A percentile compares a stretch with the other conserved stretches of the same genome.
These are phyloP conservation scores for Tipula unca DNA, from an alignment of 2,888 invertebrate genomes.

Conservation along the genomic window DNA sequence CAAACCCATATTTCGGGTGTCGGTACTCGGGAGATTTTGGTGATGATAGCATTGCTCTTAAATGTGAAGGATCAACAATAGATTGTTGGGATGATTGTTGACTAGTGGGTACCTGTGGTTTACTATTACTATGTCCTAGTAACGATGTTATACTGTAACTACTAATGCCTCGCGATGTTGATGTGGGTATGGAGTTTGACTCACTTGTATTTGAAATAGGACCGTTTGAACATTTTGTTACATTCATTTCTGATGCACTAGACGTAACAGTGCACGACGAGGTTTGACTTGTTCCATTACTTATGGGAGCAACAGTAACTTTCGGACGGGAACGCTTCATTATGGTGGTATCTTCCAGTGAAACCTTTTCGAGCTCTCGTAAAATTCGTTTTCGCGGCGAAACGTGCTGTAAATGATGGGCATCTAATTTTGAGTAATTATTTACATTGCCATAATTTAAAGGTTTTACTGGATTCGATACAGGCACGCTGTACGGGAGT, in stretches of 20 bases:
- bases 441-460: slow-evolving; percentile 16
- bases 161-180: slow-evolving; percentile 46
- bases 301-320: slow-evolving; percentile 34
- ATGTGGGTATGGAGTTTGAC: slow-evolving; percentile 18
- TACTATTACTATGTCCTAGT: slow-evolving; percentile 44
- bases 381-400: slow-evolving; percentile 77
- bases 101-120: slow-evolving; percentile 37
- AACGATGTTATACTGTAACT: slow-evolving; percentile 82
- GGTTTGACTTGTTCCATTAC: slow-evolving; percentile 29
- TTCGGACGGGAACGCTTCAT: slow-evolving; percentile 49
- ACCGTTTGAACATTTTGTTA: slow-evolving; percentile 24
- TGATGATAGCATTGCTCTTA: slow-evolving; percentile 38
- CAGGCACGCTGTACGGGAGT: slow-evolving; percentile 23
- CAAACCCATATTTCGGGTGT: slow-evolving; percentile 30
- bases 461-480: slow-evolving; percentile 8
- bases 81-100: slow-evolving; percentile 38
- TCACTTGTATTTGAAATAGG: slow-evolving; percentile 28
- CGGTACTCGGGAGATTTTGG: slow-evolving; percentile 39
- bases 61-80: slow-evolving; percentile 33
- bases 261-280: not conserved
- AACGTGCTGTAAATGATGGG: slow-evolving; percentile 45
- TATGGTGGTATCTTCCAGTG: slow-evolving; percentile 56
- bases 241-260: not conserved
- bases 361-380: slow-evolving; percentile 71
- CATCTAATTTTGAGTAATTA: slow-evolving; percentile 1